These are phyloP conservation scores for Neosilurus hyrtlii DNA, from an alignment of 2,797 vertebrate genomes.

Conservation along the genomic window DNA sequence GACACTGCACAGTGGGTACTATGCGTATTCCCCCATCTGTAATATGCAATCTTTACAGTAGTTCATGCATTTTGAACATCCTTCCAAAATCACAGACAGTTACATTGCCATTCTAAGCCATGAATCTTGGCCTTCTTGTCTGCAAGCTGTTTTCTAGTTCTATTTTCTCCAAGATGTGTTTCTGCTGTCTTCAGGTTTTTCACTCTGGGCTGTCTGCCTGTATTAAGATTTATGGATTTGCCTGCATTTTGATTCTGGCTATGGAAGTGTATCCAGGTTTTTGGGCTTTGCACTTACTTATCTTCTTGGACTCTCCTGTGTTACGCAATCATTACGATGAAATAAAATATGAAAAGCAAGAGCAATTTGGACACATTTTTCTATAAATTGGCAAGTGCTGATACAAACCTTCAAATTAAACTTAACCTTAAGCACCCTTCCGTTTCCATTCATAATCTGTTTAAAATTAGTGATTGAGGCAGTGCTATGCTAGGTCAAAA, in stretches of 20 bases:
- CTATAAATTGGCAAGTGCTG: not conserved
- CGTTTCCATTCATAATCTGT: not conserved
- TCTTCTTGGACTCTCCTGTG: not conserved
- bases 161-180: not conserved
- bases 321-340: not conserved
- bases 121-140: not conserved
- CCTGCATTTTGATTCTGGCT: not conserved
- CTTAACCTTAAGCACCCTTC: not conserved
- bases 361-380: not conserved
- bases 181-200: conserved; percentile 14
- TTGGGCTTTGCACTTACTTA: conserved; percentile 8
- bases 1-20: not conserved
- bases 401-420: not conserved
- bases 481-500: too few relatives aligned
- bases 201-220: conserved; percentile 11
- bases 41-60: not conserved
- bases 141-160: conserved; percentile 1
- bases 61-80: not conserved
- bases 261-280: conserved; percentile 1
- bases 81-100: not conserved
- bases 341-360: not conserved
- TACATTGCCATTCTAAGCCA: conserved; percentile 1
- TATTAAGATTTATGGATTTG: conserved; percentile 1
- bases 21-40: not conserved
- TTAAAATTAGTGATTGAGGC: not conserved